Base-by-base conservation (phyloP, 1,140 invertebrate genomes). In the Periplaneta americana region DNA sequence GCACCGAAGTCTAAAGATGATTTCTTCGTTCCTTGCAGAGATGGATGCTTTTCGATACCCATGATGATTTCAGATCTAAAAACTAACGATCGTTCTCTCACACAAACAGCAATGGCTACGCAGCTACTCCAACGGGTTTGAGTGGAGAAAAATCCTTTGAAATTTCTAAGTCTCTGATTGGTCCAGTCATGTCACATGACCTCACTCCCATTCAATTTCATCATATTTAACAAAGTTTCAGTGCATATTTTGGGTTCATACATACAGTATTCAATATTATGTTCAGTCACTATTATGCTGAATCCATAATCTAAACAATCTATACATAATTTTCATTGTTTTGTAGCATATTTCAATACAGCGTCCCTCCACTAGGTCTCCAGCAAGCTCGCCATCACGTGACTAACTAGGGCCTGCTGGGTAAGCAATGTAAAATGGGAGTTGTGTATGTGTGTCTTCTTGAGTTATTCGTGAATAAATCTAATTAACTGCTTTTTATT, bases 51-150 rank as follows among this genome's bases (percentile, higher is more conserved):
- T 84, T 86, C 84, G 82, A 84, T 86, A 82, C 84, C 85, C 87
- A 89, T 88, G 84, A 87, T 86, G 85, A 87, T 88, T 84, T 86
- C 84, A 85, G 84, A 88, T 88, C 85, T 82, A 81, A 82, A 83
- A 79, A 74, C 85, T 85, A 84, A 86, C 86, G 77, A 86, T 85
- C 82, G 86, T 86, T 88, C 85, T 86, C 87, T 87, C 86, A 86
- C 87, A 87, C 85, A 86, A 87, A 86, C 86, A 87, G 89, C 88
- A 89, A 90, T 90, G 89, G 89, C 88, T 88, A 88, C 88, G 86
- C 88, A 88, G 81, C 83, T 84, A 85, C 84, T 83, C 83, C 84
- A 85, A 85, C 85, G 84, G 83, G 83, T 82, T 84, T 83, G 83
- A 85, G 83, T 84, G 84, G 81, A 82, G 85, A 85, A 85, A 85